Conservation (phyloP, 2,888 invertebrate genomes). For the Acronicta aceris region DNA sequence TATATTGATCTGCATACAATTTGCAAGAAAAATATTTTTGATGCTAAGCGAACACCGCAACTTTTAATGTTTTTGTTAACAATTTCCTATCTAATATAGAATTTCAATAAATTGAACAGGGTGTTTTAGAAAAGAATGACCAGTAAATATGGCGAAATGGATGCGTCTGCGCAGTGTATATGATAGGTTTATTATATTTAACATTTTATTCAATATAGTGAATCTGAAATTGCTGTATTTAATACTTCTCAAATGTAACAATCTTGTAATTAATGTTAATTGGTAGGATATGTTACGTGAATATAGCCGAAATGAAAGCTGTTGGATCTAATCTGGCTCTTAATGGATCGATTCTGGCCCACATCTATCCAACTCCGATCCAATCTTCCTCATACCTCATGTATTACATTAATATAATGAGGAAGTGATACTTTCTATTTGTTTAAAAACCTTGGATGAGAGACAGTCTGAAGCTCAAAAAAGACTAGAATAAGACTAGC, state of each 20-base stretch:
- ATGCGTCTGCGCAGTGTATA: conserved; percentile 26
- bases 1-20: no score
- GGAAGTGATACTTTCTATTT: no score
- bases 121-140: conserved; percentile 12
- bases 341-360: no score
- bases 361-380: no score
- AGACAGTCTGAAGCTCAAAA: no score
- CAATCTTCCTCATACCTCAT: no score
- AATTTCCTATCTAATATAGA: neutral
- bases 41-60: conserved; percentile 1
- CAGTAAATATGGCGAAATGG: conserved; percentile 14
- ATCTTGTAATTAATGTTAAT: conserved; percentile 17
- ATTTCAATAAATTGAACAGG: conserved; percentile 27
- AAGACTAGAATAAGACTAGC: no score
- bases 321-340: neutral
- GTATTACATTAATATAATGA: no score
- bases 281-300: neutral
- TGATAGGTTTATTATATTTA: conserved; percentile 13
- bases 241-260: conserved; percentile 9
- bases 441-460: no score
- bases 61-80: conserved; percentile 12
- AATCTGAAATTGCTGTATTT: conserved; percentile 32
- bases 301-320: neutral
- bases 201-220: no score
- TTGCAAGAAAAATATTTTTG: conserved; percentile 1